Conservation (phyloP, 2,888 invertebrate species). For the Epistrophe eligans region DNA sequence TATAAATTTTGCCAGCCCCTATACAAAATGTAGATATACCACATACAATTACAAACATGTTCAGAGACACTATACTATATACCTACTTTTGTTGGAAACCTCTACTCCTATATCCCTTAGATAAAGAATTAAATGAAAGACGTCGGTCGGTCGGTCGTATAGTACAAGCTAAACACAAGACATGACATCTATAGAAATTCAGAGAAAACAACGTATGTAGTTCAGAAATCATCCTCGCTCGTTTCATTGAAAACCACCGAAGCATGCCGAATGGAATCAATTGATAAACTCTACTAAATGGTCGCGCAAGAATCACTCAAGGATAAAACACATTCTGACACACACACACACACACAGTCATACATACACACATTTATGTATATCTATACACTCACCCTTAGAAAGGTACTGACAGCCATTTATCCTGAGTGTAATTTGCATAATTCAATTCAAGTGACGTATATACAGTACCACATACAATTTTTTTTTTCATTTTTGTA, state of each 20-base stretch:
- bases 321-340: constrained; percentile 30
- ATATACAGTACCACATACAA: constrained; percentile 36
- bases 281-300: constrained; percentile 74
- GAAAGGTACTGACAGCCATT: constrained; percentile 52
- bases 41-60: constrained; percentile 21
- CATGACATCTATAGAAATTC: constrained; percentile 24
- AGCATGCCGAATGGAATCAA: constrained; percentile 72
- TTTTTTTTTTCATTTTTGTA: constrained; percentile 21
- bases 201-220: not conserved
- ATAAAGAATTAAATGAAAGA: constrained; percentile 18
- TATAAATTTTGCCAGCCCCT: constrained; percentile 8
- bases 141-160: constrained; percentile 28
- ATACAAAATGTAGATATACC: not conserved
- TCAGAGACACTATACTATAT: not conserved
- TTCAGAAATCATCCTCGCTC: constrained; percentile 8
- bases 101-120: not conserved
- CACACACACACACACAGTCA: not conserved
- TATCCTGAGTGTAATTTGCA: constrained; percentile 72
- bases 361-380: not conserved
- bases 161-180: constrained; percentile 19
- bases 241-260: constrained; percentile 45
- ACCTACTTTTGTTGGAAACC: not conserved
- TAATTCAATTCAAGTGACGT: constrained; percentile 71
- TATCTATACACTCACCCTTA: not conserved
- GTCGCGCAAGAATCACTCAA: constrained; percentile 74